phyloP scores from a whole-genome alignment of 2,888 invertebrate species.

The Amblyteles armatorius region DNA sequence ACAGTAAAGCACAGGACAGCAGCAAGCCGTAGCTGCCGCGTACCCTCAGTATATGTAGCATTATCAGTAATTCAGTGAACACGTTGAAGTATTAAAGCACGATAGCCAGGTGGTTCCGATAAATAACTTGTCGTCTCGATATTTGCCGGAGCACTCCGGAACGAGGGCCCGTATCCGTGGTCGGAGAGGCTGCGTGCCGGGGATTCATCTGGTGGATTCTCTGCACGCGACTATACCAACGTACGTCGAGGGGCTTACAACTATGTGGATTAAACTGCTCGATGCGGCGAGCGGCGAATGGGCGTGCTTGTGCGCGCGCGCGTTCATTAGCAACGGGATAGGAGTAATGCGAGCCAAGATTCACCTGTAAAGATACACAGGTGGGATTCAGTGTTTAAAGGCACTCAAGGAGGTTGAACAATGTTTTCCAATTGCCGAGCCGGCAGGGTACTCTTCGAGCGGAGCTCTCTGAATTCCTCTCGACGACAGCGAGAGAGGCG shows the following conservation, averaged over 20 bases:
- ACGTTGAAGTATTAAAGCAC: slow-evolving; percentile 61
- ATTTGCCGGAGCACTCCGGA: slow-evolving; percentile 37
- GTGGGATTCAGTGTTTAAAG: slow-evolving; percentile 8
- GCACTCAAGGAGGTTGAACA: slow-evolving; percentile 11
- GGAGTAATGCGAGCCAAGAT: slow-evolving; percentile 50
- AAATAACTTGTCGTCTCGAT: slow-evolving; percentile 64
- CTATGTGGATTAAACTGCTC: not conserved
- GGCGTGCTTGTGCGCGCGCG: not conserved
- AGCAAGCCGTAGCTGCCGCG: not conserved
- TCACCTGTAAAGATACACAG: slow-evolving; percentile 40
- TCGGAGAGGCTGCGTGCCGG: slow-evolving; percentile 44
- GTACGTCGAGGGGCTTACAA: no score
- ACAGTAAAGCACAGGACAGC: not conserved
- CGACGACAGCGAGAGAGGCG: not conserved
- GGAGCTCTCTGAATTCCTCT: slow-evolving; percentile 25
- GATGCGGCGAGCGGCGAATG: not conserved
- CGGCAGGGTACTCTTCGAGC: slow-evolving; percentile 3
- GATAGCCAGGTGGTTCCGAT: slow-evolving; percentile 62
- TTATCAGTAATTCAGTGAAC: slow-evolving; percentile 59
- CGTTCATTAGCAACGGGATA: slow-evolving; percentile 57
- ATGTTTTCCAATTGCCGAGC: slow-evolving; percentile 43
- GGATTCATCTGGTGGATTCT: slow-evolving; percentile 44
- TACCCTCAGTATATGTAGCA: slow-evolving; percentile 23
- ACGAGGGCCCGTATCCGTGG: slow-evolving; percentile 30
- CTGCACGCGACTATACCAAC: slow-evolving; percentile 17